Conservation (phyloP, 2,113 vertebrate genomes). For the Glaucidium brasilianum region DNA sequence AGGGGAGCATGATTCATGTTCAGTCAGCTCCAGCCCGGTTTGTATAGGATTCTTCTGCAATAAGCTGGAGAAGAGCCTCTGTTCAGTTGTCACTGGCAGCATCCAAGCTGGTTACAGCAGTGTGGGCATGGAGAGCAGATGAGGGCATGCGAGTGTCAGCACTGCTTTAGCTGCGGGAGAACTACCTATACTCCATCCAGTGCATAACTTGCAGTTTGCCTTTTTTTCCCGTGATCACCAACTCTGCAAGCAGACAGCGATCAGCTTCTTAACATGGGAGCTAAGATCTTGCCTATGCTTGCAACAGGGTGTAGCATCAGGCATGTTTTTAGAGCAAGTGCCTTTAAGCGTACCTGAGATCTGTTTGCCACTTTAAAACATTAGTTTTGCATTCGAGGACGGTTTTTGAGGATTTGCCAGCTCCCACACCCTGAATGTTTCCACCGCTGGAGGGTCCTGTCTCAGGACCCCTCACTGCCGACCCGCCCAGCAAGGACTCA, state of each 20-base stretch:
- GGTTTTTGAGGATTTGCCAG: neutral
- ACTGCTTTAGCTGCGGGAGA: neutral
- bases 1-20: neutral
- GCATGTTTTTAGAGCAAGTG: neutral
- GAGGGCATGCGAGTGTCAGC: neutral
- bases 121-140: neutral
- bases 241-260: neutral
- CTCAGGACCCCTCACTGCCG: neutral
- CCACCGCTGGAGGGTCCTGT: neutral
- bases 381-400: neutral
- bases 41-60: neutral
- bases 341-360: neutral
- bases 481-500: neutral
- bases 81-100: neutral
- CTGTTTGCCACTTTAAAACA: neutral
- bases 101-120: neutral
- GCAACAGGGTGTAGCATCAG: neutral
- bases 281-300: neutral
- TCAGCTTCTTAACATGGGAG: neutral
- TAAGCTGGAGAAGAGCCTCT: neutral
- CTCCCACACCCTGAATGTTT: neutral
- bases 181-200: neutral
- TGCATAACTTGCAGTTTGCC: neutral
- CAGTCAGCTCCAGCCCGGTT: neutral
- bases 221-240: neutral